A percentile compares a stretch with the other conserved stretches of the same genome.
Evolutionary conservation across 2,888 invertebrate genomes (phyloP).

Genomic region (Meta bourneti): DNA sequence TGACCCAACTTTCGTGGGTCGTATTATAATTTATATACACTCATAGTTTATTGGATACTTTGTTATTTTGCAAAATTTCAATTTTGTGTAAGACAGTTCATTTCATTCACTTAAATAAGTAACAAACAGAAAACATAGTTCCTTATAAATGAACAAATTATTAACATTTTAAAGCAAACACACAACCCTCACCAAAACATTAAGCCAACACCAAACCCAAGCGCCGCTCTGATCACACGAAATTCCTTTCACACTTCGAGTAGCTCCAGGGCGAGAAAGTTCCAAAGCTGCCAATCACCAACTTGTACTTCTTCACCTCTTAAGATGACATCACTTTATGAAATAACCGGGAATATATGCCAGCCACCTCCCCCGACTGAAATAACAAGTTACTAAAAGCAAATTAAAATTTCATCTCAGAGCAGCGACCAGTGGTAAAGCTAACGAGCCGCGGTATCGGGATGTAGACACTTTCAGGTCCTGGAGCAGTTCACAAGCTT

Average conservation of each 20-base stretch:
- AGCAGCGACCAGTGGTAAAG: neutral
- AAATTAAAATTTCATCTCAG: neutral
- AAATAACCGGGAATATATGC: neutral
- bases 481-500: neutral
- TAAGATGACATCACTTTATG: constrained; percentile 27
- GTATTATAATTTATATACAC: no score
- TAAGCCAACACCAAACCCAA: no score
- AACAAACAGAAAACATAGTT: no score
- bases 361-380: constrained; percentile 9
- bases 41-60: no score
- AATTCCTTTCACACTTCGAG: neutral
- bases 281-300: neutral
- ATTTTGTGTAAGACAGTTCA: no score
- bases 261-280: neutral
- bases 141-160: no score
- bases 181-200: no score
- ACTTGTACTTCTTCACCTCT: neutral
- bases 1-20: no score
- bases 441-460: constrained; percentile 10
- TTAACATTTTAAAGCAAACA: no score
- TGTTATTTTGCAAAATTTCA: no score
- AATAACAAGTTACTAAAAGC: neutral
- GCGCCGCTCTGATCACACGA: neutral
- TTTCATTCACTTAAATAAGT: no score
- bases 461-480: neutral